phyloP scores from a whole-genome alignment of 2,888 invertebrate species.

The Xylophagus ater region DNA sequence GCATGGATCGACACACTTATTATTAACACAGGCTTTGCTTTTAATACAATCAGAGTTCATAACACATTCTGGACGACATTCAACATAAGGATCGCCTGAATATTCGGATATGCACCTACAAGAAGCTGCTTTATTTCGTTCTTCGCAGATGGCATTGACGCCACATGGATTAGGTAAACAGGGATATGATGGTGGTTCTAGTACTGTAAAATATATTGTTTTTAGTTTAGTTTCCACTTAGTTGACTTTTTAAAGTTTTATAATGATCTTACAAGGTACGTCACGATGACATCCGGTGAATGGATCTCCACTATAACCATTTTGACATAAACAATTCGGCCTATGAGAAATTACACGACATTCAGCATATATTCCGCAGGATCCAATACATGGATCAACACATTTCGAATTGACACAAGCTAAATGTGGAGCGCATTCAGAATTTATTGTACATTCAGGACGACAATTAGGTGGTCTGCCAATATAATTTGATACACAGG shows the following conservation, averaged over 20 bases:
- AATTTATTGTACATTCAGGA: conserved; percentile 51
- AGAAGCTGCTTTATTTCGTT: conserved; percentile 51
- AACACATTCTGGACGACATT: conserved; percentile 57
- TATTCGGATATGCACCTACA: conserved; percentile 54
- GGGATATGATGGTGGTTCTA: conserved; percentile 42
- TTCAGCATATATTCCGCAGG: conserved; percentile 55
- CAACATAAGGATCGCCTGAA: conserved; percentile 52
- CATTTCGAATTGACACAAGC: conserved; percentile 45
- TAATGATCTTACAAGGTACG: conserved; percentile 39
- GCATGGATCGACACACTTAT: conserved; percentile 75
- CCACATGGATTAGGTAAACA: conserved; percentile 59
- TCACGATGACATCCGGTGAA: conserved; percentile 44
- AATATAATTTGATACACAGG: conserved; percentile 47
- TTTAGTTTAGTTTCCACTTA: not conserved
- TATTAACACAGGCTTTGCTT: conserved; percentile 54
- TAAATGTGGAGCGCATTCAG: conserved; percentile 42
- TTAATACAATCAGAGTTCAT: conserved; percentile 53
- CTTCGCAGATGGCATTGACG: conserved; percentile 53
- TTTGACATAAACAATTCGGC: conserved; percentile 43
- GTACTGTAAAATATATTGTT: conserved; percentile 33
- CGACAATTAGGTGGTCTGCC: conserved; percentile 53
- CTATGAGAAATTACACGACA: conserved; percentile 48
- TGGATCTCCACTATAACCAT: conserved; percentile 51
- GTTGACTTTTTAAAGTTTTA: conserved; percentile 2
- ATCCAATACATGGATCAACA: conserved; percentile 51